A percentile compares a stretch with the other conserved stretches of the same genome.
phyloP scores from a whole-genome alignment of 2,113 vertebrate species.

The Puntigrus tetrazona region DNA sequence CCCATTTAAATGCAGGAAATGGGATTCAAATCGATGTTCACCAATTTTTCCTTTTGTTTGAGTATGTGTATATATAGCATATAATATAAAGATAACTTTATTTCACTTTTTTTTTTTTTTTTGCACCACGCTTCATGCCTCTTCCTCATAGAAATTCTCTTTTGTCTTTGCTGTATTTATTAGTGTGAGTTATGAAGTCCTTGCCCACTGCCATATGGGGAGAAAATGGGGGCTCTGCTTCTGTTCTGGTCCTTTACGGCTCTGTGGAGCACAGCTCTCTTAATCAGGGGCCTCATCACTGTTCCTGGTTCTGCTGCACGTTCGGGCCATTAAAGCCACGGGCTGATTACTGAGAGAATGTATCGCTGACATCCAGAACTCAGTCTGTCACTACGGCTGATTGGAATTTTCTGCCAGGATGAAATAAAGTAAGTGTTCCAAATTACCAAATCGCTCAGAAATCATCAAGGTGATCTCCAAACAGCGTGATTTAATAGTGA shows the following conservation, averaged over 20 bases:
- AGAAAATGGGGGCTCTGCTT: constrained; percentile 69
- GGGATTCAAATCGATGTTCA: no score
- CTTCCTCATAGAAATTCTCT: constrained; percentile 5
- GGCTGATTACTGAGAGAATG: constrained; percentile 76
- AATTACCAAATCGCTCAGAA: constrained; percentile 18
- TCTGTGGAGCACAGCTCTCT: constrained; percentile 68
- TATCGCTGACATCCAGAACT: constrained; percentile 64
- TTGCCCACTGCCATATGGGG: constrained; percentile 72
- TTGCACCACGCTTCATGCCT: not conserved
- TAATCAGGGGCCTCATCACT: constrained; percentile 76
- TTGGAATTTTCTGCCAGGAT: constrained; percentile 32
- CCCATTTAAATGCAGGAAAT: no score
- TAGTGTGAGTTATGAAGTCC: constrained; percentile 69
- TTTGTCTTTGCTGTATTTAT: constrained; percentile 59
- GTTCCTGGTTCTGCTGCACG: constrained; percentile 73
- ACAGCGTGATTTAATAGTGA: constrained; percentile 1
- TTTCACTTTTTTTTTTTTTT: not conserved
- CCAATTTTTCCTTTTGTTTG: no score
- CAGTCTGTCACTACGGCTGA: constrained; percentile 63
- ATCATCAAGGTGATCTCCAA: not conserved
- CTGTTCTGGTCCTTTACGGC: constrained; percentile 63
- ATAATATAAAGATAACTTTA: no score
- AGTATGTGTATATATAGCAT: no score
- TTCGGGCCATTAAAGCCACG: constrained; percentile 72
- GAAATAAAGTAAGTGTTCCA: constrained; percentile 14